A percentile compares a stretch with the other conserved stretches of the same genome.
Conservation (phyloP, 2,888 invertebrate species). For the Lumbricus terrestris region DNA sequence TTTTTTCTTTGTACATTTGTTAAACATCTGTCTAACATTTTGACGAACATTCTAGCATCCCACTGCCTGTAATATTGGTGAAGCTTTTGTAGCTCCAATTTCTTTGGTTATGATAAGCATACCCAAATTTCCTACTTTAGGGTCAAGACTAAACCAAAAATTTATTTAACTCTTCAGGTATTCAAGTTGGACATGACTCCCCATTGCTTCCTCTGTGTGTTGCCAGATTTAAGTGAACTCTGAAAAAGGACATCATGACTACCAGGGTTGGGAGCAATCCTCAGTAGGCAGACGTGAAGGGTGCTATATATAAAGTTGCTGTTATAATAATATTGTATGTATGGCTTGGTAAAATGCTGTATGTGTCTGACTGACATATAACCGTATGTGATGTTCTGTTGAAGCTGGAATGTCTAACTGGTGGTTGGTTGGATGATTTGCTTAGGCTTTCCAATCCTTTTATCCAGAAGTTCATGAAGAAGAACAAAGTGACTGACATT, state of each 20-base stretch:
- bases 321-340: too few relatives aligned
- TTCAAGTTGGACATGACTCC: neutral
- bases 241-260: neutral
- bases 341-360: too few relatives aligned
- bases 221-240: neutral
- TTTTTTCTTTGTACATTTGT: too few relatives aligned
- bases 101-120: neutral
- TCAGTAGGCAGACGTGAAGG: too few relatives aligned
- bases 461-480: slow-evolving; percentile 67
- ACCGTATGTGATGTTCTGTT: too few relatives aligned
- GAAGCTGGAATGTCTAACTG: neutral
- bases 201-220: neutral
- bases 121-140: neutral
- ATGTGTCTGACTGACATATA: neutral
- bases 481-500: slow-evolving; percentile 43
- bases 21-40: too few relatives aligned
- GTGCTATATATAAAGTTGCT: too few relatives aligned
- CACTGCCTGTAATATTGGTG: too few relatives aligned
- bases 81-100: neutral
- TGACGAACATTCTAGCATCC: too few relatives aligned
- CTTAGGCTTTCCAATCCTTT: slow-evolving; percentile 69
- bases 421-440: neutral
- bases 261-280: too few relatives aligned
- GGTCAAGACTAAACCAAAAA: neutral
- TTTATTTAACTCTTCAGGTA: neutral